phyloP scores from a whole-genome alignment of 2,888 invertebrate species.

The Cataglyphis livida region DNA sequence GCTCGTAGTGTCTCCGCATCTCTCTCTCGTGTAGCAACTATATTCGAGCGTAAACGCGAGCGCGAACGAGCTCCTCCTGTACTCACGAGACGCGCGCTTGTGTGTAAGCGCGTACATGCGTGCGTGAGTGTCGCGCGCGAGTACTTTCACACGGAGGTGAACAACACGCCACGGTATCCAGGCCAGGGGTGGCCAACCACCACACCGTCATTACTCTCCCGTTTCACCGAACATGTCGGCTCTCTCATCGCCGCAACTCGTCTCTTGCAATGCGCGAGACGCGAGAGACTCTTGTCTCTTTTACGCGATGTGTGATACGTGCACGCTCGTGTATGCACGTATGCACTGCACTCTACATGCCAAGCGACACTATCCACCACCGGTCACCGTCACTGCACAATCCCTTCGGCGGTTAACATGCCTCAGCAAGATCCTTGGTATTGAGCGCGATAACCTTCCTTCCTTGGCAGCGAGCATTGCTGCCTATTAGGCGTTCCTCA shows the following conservation, averaged over 20 bases:
- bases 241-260: slow-evolving; percentile 56
- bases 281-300: slow-evolving; percentile 33
- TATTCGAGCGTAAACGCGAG: slow-evolving; percentile 1
- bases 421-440: slow-evolving; percentile 67
- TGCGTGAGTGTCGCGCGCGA: slow-evolving; percentile 68
- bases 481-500: slow-evolving; percentile 61
- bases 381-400: slow-evolving; percentile 16
- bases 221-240: slow-evolving; percentile 69
- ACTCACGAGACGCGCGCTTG: slow-evolving; percentile 42
- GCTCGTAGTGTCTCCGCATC: slow-evolving; percentile 19
- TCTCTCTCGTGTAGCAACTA: neutral
- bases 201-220: slow-evolving; percentile 53
- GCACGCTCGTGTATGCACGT: neutral
- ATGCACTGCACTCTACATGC: neutral
- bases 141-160: slow-evolving; percentile 84
- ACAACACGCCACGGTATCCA: slow-evolving; percentile 84
- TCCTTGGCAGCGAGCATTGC: slow-evolving; percentile 65
- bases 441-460: slow-evolving; percentile 72
- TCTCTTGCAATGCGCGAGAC: slow-evolving; percentile 28
- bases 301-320: neutral
- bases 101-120: slow-evolving; percentile 33
- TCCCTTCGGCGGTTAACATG: slow-evolving; percentile 58
- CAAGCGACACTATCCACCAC: neutral
- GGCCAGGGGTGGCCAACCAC: slow-evolving; percentile 84
- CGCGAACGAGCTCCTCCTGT: slow-evolving; percentile 45